Base-by-base conservation (phyloP, 1,140 invertebrate species). In the Neelides sp. region DNA sequence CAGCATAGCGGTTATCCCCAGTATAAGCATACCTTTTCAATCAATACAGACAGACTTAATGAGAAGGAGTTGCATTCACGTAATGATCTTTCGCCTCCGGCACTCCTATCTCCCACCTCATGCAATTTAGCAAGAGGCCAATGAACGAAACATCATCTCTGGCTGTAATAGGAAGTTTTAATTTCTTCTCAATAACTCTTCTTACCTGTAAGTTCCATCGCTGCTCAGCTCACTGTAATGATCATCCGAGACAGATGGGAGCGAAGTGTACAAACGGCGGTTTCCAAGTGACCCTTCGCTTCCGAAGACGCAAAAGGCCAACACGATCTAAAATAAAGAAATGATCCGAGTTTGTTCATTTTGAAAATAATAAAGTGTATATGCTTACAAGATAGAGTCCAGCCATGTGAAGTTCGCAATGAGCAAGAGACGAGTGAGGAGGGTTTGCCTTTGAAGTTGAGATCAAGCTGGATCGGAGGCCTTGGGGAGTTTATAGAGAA, bases 21-120 rank as follows among this genome's bases (percentile, higher is more conserved):
- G 58, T 62, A 47, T 62, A 62, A 7, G 60, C 60, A 49, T 59
- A 62, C 35, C 60, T 62, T 17, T 3, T 45, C 4, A 43, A 47
- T 24, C 26, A 26, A 37, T 26, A n/a, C 10, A 40, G 19, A 46
- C 47, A 49, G 32, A 7, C 34, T 46, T 34, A 4, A 13, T 23
- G 5, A 46, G 12, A 46, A 13, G 23, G 17, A 46, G 34, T 32
- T 32, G 28, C n/a, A 13, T 32, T n/a, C n/a, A n/a, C n/a, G n/a
- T n/a, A n/a, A n/a, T n/a, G n/a, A n/a, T n/a, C n/a, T n/a, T n/a
- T n/a, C n/a, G n/a, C n/a, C n/a, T n/a, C n/a, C n/a, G n/a, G n/a
- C n/a, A 12, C 37, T 19, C 10, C 10, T 12, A 10, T 40, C 19
- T 40, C 19, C 10, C 37, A 10, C 8, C 10, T 43, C 7, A 17